Evolutionary conservation across 2,797 vertebrate genomes (phyloP).

Genomic region (Gymnocypris eckloni): DNA sequence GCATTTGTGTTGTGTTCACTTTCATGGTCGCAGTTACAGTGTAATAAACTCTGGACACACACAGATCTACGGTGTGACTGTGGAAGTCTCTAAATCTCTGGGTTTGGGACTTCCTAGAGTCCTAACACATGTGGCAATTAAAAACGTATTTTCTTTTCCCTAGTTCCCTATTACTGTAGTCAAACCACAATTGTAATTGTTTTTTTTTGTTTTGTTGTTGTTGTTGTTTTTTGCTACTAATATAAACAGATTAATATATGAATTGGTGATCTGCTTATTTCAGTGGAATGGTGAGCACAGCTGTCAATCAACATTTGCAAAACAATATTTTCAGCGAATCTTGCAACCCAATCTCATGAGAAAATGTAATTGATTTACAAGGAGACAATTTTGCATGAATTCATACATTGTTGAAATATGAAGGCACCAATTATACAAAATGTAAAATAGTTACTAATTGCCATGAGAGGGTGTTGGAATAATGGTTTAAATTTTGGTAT

Average conservation of each 20-base stretch:
- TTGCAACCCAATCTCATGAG: neutral
- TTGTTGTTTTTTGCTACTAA: neutral
- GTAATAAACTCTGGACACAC: conserved; percentile 6
- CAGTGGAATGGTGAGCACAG: neutral
- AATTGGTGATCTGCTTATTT: neutral
- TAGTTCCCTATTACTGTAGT: neutral
- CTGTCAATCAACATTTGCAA: neutral
- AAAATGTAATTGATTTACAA: neutral
- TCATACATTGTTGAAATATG: neutral
- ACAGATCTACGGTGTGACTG: conserved; percentile 23
- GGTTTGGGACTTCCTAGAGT: neutral
- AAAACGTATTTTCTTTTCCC: neutral
- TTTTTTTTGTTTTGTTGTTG: no score
- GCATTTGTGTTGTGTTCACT: conserved; percentile 72
- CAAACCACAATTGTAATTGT: neutral
- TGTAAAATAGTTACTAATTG: no score
- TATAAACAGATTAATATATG: neutral
- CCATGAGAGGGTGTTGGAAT: neutral
- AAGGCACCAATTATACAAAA: neutral
- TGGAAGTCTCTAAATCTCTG: neutral
- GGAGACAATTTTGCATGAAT: neutral
- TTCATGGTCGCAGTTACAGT: conserved; percentile 52
- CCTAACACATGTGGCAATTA: neutral
- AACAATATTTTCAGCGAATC: neutral
- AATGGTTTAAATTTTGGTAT: neutral